A percentile compares a stretch with the other conserved stretches of the same genome.
Evolutionary conservation across 2,113 vertebrate genomes (phyloP).

Genomic region (Protomyctophum bolini): DNA sequence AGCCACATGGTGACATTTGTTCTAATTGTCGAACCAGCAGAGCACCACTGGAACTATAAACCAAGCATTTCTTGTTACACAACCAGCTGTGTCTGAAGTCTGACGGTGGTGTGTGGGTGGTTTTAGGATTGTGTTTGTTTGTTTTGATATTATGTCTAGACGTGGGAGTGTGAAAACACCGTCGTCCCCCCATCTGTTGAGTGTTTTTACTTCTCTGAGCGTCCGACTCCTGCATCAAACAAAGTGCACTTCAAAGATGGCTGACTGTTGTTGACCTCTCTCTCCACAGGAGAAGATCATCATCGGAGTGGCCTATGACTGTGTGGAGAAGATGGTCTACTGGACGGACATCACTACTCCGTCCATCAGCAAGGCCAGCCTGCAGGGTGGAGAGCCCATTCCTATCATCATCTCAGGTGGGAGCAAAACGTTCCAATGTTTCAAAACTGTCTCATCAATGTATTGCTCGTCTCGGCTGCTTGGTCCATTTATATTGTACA

Average conservation of each 20-base stretch:
- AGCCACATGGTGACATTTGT: conserved; percentile 63
- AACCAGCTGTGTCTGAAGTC: conserved; percentile 54
- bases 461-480: not conserved
- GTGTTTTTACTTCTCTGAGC: conserved; percentile 15
- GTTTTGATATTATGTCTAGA: conserved; percentile 58
- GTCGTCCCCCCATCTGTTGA: conserved; percentile 44
- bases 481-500: not conserved
- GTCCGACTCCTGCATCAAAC: conserved; percentile 19
- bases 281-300: conserved; percentile 86
- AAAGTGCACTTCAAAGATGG: conserved; percentile 41
- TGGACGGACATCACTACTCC: conserved; percentile 93
- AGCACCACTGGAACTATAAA: conserved; percentile 42
- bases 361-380: conserved; percentile 87
- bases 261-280: conserved; percentile 52
- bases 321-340: conserved; percentile 90
- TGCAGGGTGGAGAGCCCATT: conserved; percentile 85
- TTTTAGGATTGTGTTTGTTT: conserved; percentile 20
- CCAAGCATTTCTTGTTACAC: conserved; percentile 45
- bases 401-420: conserved; percentile 86
- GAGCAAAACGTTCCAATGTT: not conserved
- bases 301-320: conserved; percentile 91
- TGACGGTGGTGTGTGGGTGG: conserved; percentile 15
- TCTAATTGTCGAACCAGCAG: conserved; percentile 67
- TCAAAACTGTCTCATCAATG: not conserved
- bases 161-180: conserved; percentile 36